These are phyloP conservation scores for Formica exsecta DNA, from an alignment of 1,140 invertebrate species.

Conservation along the genomic window DNA sequence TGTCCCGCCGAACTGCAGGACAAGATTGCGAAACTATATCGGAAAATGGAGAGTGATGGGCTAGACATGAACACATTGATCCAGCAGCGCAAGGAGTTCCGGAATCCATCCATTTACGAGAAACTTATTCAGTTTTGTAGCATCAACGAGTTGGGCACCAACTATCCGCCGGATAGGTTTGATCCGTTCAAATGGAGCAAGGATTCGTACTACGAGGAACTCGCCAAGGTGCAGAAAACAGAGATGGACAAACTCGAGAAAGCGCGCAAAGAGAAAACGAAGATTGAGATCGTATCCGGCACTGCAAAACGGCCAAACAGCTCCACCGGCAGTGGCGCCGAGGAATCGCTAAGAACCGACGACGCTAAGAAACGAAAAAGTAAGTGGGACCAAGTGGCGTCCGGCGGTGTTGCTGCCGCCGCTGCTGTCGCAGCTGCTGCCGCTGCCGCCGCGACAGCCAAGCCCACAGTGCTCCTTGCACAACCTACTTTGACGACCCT, in stretches of 20 bases:
- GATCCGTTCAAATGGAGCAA: constrained; percentile 96
- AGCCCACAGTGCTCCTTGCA: constrained; percentile 85
- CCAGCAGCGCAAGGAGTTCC: constrained; percentile 96
- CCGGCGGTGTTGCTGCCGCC: constrained; percentile 79
- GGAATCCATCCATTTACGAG: constrained; percentile 99
- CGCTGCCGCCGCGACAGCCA: constrained; percentile 85
- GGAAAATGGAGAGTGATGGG: constrained; percentile 91
- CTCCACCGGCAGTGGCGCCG: constrained; percentile 81
- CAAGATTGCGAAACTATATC: constrained; percentile 93
- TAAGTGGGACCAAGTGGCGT: constrained; percentile 96
- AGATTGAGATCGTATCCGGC: constrained; percentile 96
- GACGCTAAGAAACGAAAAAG: constrained; percentile 93
- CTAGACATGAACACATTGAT: constrained; percentile 96
- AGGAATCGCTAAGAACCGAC: constrained; percentile 83
- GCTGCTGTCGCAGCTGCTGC: constrained; percentile 86
- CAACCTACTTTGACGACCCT: constrained; percentile 89
- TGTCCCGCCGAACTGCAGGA: constrained; percentile 93
- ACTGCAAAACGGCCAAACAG: constrained; percentile 90
- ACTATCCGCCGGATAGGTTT: constrained; percentile 96
- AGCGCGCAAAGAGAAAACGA: constrained; percentile 95
- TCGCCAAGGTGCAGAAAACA: constrained; percentile 94
- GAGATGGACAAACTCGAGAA: constrained; percentile 98
- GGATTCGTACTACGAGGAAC: constrained; percentile 97
- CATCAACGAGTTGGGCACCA: constrained; percentile 98
- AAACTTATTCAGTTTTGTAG: constrained; percentile 97